Conservation (phyloP, 2,888 invertebrate genomes). For the Lasioglossum marginatum region DNA sequence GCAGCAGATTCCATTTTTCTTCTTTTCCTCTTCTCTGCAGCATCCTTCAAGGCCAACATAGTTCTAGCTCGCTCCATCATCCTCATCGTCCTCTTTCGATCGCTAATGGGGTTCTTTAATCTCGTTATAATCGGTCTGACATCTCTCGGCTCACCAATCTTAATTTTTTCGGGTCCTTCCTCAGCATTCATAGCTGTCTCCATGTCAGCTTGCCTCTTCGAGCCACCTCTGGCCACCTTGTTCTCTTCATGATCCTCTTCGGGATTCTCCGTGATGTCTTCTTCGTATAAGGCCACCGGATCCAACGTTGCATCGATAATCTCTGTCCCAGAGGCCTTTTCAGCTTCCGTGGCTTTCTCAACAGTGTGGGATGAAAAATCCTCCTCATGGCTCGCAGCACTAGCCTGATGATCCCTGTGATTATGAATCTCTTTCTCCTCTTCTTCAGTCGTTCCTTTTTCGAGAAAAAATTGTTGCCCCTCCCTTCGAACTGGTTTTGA, state of each 20-base stretch:
- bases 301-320: constrained; percentile 12
- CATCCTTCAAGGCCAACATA: constrained; percentile 56
- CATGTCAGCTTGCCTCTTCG: constrained; percentile 22
- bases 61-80: constrained; percentile 58
- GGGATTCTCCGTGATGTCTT: background rate
- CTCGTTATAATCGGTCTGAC: background rate
- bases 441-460: background rate
- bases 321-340: background rate
- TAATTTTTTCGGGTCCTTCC: no score
- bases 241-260: background rate
- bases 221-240: background rate
- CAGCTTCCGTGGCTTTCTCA: background rate
- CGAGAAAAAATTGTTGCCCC: constrained; percentile 43
- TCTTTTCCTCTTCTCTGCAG: constrained; percentile 58
- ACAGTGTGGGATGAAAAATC: background rate
- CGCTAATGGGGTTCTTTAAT: background rate
- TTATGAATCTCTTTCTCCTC: constrained; percentile 26
- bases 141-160: background rate
- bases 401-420: constrained; percentile 5
- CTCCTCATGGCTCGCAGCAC: background rate
- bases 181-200: background rate
- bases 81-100: background rate
- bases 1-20: constrained; percentile 47
- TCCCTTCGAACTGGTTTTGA: background rate
- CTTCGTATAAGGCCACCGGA: constrained; percentile 18